Evolutionary conservation across 2,888 invertebrate species (phyloP), one percentile per base, ranked within the genome.

Genomic region (Gasteruption jaculator): DNA sequence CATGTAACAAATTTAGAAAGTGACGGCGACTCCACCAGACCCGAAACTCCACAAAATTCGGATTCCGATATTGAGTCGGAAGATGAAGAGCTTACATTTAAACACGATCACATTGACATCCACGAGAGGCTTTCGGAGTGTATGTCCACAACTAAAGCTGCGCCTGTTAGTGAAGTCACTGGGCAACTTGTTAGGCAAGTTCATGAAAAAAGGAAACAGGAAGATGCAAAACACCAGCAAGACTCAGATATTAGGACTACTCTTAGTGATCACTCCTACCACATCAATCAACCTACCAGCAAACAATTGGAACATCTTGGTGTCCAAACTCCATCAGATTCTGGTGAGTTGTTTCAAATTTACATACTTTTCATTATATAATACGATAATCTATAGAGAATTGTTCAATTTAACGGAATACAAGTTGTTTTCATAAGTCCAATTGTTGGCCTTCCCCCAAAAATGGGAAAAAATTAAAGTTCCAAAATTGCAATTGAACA

Each of bases 261-360:
- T 18, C 57, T 62, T 25, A 71, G 70, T 52, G 88, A 77, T 75
- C 88, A 77, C 75, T 85, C 80, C 73, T 88, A 89, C 53, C 79
- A 71, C 40, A 53, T 65, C 4, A 64, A 63, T 42, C 61, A 62
- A 14, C 57, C 83, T 34, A 51, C 57, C 59, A 42, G 74, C 74
- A 68, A 76, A 75, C 65, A 76, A 50, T 44, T 82, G 49, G 84
- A 84, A 62, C 78, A 77, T 57, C 79, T 86, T 37, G 88, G 87
- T 54, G 80, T 89, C 18, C 88, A 89, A 64, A 91, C 91, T 52
- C 91, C 91, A 41, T 91, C 91, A 27, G 91, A 91, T 79, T 91
- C 91, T 50, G 90, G 91, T 82, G 75, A 85, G 84, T 78, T 27
- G 33, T 6, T 16, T 10, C 31, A 26, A n/a, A 20, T 21, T 32